Conservation (phyloP, 2,888 invertebrate genomes). For the Galerucella pusilla region DNA sequence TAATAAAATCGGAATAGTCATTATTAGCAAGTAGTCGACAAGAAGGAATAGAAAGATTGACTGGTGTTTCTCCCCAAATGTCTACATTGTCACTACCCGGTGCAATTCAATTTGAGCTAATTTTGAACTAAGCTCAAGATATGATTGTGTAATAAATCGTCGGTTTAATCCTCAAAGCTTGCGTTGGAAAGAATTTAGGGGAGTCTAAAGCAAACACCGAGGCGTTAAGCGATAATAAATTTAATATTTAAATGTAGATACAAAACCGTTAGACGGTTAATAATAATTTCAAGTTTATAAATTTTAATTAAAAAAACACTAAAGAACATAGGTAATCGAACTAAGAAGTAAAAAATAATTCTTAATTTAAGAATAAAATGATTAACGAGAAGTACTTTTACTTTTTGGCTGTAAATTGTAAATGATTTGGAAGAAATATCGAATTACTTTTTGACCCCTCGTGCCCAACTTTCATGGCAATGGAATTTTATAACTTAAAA, state of each 20-base stretch:
- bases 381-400: too few relatives aligned
- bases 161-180: conserved; percentile 10
- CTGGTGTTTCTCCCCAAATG: background rate
- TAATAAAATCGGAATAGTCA: background rate
- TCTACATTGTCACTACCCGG: conserved; percentile 1
- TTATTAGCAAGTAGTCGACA: conserved; percentile 8
- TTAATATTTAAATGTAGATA: background rate
- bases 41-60: background rate
- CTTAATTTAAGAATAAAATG: too few relatives aligned
- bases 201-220: conserved; percentile 1
- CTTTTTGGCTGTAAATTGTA: too few relatives aligned
- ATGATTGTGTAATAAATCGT: conserved; percentile 18
- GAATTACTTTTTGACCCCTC: too few relatives aligned
- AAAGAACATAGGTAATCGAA: too few relatives aligned
- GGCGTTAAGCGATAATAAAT: background rate
- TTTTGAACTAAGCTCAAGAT: conserved; percentile 15
- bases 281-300: background rate
- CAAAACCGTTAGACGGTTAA: background rate
- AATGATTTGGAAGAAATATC: too few relatives aligned
- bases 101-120: conserved; percentile 20
- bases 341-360: too few relatives aligned
- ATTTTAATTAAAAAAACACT: too few relatives aligned
- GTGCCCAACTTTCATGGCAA: too few relatives aligned
- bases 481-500: too few relatives aligned
- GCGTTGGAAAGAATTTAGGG: conserved; percentile 4